Conservation (phyloP, 2,113 vertebrate genomes). For the Mastomys natalensis region DNA sequence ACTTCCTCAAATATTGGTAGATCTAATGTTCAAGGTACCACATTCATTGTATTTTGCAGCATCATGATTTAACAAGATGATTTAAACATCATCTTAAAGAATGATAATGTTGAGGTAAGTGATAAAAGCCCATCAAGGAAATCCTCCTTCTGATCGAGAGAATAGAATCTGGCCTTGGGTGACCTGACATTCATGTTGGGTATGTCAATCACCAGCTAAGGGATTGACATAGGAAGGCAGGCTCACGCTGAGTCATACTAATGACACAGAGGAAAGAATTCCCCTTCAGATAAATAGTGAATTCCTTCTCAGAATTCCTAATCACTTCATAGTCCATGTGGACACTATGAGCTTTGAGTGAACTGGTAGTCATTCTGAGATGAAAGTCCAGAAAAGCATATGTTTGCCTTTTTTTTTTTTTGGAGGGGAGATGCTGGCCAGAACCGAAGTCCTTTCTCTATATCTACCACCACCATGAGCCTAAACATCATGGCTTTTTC, state of each 20-base stretch:
- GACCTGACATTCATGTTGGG: not conserved
- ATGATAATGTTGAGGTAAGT: not conserved
- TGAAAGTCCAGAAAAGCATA: not conserved
- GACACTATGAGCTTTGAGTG: not conserved
- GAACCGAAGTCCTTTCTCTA: not conserved
- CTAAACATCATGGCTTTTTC: not conserved
- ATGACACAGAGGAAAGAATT: not conserved
- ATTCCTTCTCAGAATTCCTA: not conserved
- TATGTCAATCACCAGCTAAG: no score
- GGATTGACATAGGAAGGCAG: no score
- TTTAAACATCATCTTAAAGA: not conserved
- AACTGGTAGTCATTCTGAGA: not conserved
- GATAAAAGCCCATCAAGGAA: not conserved
- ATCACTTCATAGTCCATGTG: no score
- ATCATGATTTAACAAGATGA: no score
- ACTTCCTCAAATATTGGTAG: not conserved
- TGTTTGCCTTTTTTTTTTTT: not conserved
- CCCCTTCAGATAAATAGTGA: not conserved
- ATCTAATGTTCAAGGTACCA: not conserved
- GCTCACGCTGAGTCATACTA: no score
- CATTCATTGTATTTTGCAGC: not conserved
- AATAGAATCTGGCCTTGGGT: no score
- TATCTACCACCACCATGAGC: not conserved
- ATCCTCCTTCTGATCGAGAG: not conserved
- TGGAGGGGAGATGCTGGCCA: fast-evolving